Conservation (phyloP, 2,888 invertebrate species). For the Thalpophila matura region DNA sequence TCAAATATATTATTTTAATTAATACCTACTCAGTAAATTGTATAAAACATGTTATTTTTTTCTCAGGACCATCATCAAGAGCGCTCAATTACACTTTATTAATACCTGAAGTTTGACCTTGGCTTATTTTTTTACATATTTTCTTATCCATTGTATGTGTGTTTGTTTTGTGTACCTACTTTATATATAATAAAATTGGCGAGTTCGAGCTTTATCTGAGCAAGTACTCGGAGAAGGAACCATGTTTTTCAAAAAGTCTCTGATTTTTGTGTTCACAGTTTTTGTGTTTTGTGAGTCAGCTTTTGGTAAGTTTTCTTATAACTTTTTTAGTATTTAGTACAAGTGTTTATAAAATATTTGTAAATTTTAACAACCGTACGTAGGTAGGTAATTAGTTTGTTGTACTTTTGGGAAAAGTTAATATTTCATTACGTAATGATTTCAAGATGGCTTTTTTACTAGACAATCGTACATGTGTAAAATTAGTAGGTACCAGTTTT, state of each 20-base stretch:
- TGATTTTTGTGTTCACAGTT: constrained; percentile 30
- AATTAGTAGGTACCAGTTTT: too few relatives aligned
- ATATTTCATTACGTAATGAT: too few relatives aligned
- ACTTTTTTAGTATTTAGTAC: neutral
- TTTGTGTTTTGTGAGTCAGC: constrained; percentile 37
- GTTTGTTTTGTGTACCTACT: constrained; percentile 19
- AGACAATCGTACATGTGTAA: too few relatives aligned
- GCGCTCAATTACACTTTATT: constrained; percentile 19
- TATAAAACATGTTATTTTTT: constrained; percentile 1
- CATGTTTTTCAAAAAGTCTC: constrained; percentile 35
- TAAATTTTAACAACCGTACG: too few relatives aligned
- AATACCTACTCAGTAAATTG: neutral
- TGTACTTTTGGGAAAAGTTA: too few relatives aligned
- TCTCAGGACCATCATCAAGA: neutral
- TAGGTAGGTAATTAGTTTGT: too few relatives aligned
- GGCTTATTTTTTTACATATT: constrained; percentile 27
- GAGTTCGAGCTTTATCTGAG: constrained; percentile 19
- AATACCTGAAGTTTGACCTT: constrained; percentile 15
- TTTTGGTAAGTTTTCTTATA: constrained; percentile 51
- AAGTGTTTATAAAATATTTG: too few relatives aligned
- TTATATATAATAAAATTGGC: constrained; percentile 30
- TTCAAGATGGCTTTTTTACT: too few relatives aligned
- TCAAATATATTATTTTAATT: neutral
- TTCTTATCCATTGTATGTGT: neutral
- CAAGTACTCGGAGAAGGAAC: constrained; percentile 5